Percentiles rank a stretch among this genome's conserved stretches.
phyloP scores from a whole-genome alignment of 23 tunicate species.

The Phallusia fumigata region DNA sequence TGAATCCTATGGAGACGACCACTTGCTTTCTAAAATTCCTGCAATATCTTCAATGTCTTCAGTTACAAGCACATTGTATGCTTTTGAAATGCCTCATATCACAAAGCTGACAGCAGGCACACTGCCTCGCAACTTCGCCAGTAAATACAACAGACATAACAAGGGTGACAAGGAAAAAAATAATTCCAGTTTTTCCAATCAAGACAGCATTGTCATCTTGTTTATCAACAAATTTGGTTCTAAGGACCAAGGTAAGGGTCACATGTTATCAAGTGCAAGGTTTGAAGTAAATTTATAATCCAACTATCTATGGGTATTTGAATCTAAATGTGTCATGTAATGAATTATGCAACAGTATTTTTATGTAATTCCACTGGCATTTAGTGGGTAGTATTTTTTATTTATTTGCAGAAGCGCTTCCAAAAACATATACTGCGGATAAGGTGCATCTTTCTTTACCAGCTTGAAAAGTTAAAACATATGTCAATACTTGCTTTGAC shows the following conservation, averaged over 20 bases:
- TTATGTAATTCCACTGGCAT: too few species aligned
- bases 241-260: conserved; percentile 46
- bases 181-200: not conserved
- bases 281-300: too few species aligned
- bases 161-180: conserved; percentile 17
- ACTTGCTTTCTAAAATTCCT: conserved; percentile 41
- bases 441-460: too few species aligned
- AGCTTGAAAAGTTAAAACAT: too few species aligned
- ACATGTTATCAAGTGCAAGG: too few species aligned
- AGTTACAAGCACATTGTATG: conserved; percentile 38
- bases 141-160: conserved; percentile 51
- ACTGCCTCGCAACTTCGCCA: conserved; percentile 84
- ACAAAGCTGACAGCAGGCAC: conserved; percentile 90
- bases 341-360: too few species aligned
- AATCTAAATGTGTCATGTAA: too few species aligned
- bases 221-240: conserved; percentile 63
- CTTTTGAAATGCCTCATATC: conserved; percentile 83
- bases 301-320: too few species aligned
- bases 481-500: too few species aligned
- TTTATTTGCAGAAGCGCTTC: too few species aligned
- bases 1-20: conserved; percentile 71
- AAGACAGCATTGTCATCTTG: conserved; percentile 56
- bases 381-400: too few species aligned
- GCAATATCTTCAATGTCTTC: conserved; percentile 3
- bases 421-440: too few species aligned